A percentile compares a stretch with the other conserved stretches of the same genome.
phyloP scores from a whole-genome alignment of 2,797 vertebrate genomes.

The Dromococcyx pavoninus region DNA sequence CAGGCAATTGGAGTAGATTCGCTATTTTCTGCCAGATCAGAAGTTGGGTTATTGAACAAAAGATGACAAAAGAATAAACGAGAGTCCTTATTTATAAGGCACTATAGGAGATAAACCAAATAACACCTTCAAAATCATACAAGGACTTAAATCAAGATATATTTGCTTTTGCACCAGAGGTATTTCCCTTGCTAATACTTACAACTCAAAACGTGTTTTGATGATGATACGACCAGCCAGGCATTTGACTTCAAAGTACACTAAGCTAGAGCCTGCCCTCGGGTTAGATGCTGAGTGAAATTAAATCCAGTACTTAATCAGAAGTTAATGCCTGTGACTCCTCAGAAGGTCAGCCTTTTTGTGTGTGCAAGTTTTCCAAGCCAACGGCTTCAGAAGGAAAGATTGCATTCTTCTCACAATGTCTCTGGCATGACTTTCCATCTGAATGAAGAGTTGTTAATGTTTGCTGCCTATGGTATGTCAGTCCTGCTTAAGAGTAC shows the following conservation, averaged over 20 bases:
- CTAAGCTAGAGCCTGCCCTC: constrained; percentile 36
- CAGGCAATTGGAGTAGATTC: background rate
- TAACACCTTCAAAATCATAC: background rate
- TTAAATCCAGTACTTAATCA: constrained; percentile 51
- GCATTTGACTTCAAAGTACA: constrained; percentile 54
- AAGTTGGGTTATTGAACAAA: background rate
- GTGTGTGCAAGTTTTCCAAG: background rate
- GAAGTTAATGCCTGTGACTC: constrained; percentile 47
- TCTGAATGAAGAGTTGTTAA: background rate
- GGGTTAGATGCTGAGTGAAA: constrained; percentile 60
- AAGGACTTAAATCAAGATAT: background rate
- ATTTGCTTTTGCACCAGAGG: background rate
- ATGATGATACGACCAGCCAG: constrained; percentile 25
- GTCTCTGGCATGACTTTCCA: background rate
- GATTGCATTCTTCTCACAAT: background rate
- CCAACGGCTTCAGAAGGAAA: background rate
- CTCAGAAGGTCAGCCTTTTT: constrained; percentile 52
- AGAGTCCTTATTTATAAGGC: background rate
- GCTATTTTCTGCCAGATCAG: background rate
- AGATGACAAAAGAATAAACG: background rate
- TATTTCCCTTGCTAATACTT: constrained; percentile 2
- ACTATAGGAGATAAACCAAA: background rate
- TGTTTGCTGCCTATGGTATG: background rate
- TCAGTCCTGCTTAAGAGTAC: background rate
- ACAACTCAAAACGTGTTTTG: background rate